Evolutionary conservation across 2,797 vertebrate species (phyloP), one percentile per base, ranked within the genome.

Genomic region (Bovichtus diacanthus): DNA sequence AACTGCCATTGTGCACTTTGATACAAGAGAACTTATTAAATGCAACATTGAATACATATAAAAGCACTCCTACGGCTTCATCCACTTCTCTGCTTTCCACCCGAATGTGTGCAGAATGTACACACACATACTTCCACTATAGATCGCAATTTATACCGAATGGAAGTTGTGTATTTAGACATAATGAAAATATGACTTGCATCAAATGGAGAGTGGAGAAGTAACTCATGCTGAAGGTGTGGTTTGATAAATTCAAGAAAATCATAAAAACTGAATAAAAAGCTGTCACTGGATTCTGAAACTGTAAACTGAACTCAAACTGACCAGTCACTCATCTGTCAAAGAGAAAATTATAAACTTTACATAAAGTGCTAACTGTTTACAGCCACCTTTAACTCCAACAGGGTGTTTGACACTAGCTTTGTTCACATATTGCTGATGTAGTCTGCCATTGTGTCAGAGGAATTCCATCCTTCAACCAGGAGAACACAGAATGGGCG

Each of bases 381-480:
- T 11, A 29, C 27, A 58, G 64, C 2, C 4, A 6, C 19, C 0
- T 31, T n/a, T 58, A 12, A 13, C 34, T 56, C 18, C 39, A 23
- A 4, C 46, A 21, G 38, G 53, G 15, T 25, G 71, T 27, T 16
- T 15, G 7, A 25, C 25, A 6, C 41, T 18, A 16, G 41, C 15
- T 19, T 38, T 11, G 39, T 34, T 92, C 76, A 93, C 90, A 90
- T 94, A 8, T 88, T 89, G 61, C 82, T 89, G 56, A 91, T 83
- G 64, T 98, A 95, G 87, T 98, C 98, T 1, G 94, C 96, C 27
- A 98, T 96, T 13, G 94, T 95, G 78, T 95, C 91, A 0, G 94
- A 94, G 47, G 97, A 97, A 8, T 39, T 86, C 98, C 97, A 98
- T 0, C 91, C 82, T 34, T 96, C 94, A 0, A 88, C 94, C 76